Evolutionary conservation across 2,888 invertebrate species (phyloP), one percentile per base, ranked within the genome.

Genomic region (Microplitis manilae): DNA sequence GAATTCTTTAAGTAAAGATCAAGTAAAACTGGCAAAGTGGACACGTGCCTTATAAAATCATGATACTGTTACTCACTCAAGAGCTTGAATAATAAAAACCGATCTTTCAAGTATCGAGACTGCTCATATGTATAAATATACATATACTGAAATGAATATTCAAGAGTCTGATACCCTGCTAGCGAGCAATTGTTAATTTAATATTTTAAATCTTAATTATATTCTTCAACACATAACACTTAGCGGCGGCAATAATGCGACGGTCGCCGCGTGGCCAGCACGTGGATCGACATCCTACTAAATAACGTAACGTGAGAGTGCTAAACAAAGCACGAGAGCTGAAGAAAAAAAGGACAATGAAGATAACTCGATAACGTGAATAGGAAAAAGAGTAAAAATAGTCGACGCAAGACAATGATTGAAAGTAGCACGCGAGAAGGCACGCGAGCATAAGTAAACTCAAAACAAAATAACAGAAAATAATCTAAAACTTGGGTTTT

Each of bases 401-500:
- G 30, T 30, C 30, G 30, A 50, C 4, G 50, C 8, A 50, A 50
- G 13, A 50, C 50, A 13, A 8, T 2, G 50, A 50, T 50, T 17
- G 9, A 62, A 62, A 40, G 73, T 70, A 60, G 39, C 20, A 61
- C 71, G 75, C 67, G 69, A 62, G 67, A 50, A 65, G 61, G 62
- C 73, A 71, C 78, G 68, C 72, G 68, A 64, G 8, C 65, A 62
- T n/a, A 61, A 60, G 17, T 62, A 38, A 61, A 64, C 30, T 20
- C 71, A 30, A 30, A 30, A 30, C 2, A 30, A 30, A 30, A 68
- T 64, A 39, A 75, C 72, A 70, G 69, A 13, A 50, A 50, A 50
- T 50, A 50, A 50, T 50, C 50, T 50, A 13, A 50, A 50, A 84
- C 85, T 87, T 87, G 86, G 85, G 85, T 82, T 84, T 87, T 87